These are phyloP conservation scores for Sciaenops ocellatus DNA, from an alignment of 2,797 vertebrate genomes.

Conservation along the genomic window DNA sequence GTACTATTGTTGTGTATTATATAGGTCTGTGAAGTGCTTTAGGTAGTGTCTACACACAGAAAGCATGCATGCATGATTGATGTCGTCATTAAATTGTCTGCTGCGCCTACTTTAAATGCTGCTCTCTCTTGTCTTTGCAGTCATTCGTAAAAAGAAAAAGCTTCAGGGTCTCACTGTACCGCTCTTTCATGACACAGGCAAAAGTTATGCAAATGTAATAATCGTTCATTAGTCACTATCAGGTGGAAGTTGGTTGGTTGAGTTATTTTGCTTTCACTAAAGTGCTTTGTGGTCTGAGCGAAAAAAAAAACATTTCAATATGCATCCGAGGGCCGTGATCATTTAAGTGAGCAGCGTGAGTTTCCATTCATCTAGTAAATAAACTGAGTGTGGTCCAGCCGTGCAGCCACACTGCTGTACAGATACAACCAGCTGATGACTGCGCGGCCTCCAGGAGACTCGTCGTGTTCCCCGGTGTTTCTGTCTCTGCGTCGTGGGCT, in stretches of 20 bases:
- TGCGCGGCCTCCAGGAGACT: too few species aligned
- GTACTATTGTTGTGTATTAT: background rate
- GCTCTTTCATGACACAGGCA: conserved; percentile 45
- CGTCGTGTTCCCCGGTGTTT: too few species aligned
- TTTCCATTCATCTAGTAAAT: background rate
- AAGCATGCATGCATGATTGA: conserved; percentile 42
- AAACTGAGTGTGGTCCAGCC: background rate
- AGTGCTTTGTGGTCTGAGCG: conserved; percentile 17
- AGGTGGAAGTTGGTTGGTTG: conserved; percentile 21
- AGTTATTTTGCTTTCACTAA: conserved; percentile 26
- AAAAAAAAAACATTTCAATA: conserved; percentile 32
- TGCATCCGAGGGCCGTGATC: conserved; percentile 2
- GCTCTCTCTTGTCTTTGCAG: conserved; percentile 49
- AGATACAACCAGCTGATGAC: too few species aligned
- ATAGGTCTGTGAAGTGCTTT: background rate
- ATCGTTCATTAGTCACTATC: conserved; percentile 57
- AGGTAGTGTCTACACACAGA: conserved; percentile 24
- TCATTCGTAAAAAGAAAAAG: conserved; percentile 16
- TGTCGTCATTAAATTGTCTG: conserved; percentile 51
- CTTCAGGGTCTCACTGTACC: conserved; percentile 14
- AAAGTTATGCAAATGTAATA: conserved; percentile 53
- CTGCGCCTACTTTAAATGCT: conserved; percentile 53
- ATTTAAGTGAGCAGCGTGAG: background rate
- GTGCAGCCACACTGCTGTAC: too few species aligned
- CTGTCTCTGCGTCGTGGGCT: too few species aligned